Percentiles rank a stretch among this genome's conserved stretches.
phyloP scores from a whole-genome alignment of 2,888 invertebrate species.

The Dasysyrphus tricinctus region DNA sequence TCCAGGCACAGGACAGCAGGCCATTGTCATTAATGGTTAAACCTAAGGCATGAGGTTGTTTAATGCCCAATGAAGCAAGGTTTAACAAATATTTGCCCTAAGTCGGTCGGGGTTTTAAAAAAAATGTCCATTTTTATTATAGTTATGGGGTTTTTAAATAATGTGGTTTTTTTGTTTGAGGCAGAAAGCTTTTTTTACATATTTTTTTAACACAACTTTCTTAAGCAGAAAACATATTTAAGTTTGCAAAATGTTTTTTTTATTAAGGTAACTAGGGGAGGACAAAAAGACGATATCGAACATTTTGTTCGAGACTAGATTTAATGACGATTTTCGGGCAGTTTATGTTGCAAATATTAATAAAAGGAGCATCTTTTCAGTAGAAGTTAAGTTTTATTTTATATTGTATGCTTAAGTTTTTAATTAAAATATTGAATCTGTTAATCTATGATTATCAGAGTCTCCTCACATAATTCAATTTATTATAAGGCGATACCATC shows the following conservation, averaged over 20 bases:
- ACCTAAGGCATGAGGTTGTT: neutral
- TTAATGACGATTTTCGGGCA: neutral
- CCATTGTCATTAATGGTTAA: slow-evolving; percentile 1
- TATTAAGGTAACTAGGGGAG: neutral
- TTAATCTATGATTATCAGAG: no score
- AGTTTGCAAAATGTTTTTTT: slow-evolving; percentile 72
- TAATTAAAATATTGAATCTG: no score
- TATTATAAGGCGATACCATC: no score
- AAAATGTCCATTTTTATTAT: neutral
- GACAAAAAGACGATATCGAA: slow-evolving; percentile 35
- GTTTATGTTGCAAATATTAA: slow-evolving; percentile 47
- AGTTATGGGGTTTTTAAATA: neutral
- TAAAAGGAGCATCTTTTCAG: neutral
- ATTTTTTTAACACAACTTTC: slow-evolving; percentile 59
- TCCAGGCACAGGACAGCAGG: slow-evolving; percentile 14
- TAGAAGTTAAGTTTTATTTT: neutral
- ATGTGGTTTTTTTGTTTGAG: neutral
- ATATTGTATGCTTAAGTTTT: neutral
- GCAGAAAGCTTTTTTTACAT: neutral
- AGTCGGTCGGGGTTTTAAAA: neutral
- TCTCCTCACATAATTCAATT: no score
- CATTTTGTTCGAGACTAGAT: neutral
- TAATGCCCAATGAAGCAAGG: neutral
- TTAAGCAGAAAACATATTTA: slow-evolving; percentile 4
- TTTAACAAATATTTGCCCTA: neutral